Base-by-base conservation (phyloP, 1,140 invertebrate species). In the Ylistrum balloti region DNA sequence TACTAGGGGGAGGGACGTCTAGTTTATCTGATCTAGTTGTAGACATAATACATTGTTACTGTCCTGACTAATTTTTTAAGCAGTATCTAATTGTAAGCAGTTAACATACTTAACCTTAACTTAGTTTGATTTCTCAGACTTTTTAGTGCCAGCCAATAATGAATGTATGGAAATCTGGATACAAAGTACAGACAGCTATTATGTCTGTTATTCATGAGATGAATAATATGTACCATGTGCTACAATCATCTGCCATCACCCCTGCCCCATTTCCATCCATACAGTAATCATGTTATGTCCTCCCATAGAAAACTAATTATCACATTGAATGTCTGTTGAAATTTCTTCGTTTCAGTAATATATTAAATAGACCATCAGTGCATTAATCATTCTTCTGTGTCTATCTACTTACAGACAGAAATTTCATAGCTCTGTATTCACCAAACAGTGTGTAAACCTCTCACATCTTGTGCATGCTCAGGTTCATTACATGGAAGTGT, bases 291-390 rank as follows among this genome's bases (percentile, higher is more conserved):
- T 74, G 56, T 74, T 74, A 28, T 74, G 56, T 74, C 56, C 13
- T 74, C n/a, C 13, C 56, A 74, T 74, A 74, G 56, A 28, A 74
- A 74, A 74, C 56, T 74, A 28, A 74, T 74, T 74, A 74, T 74
- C n/a, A 74, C 56, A 74, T 74, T 28, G 56, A 74, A n/a, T n/a
- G 22, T 5, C 22, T 28, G 5, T 28, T 74, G 56, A 74, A 28
- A 74, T 9, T 74, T 74, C n/a, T 74, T 74, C 11, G 7, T 74
- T 74, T 28, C 56, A 11, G 22, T 74, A 74, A 74, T 74, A 17
- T 22, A 74, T 74, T 74, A n/a, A 74, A n/a, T 74, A 28, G 56
- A 74, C 56, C 56, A 74, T 74, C n/a, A 17, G 22, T 74, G 56
- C 7, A 74, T 74, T 0, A 74, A 74, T 74, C 56, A 28, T 5